Percentiles rank a stretch among this genome's conserved stretches.
Evolutionary conservation across 1,140 invertebrate genomes (phyloP).

Genomic region (Drosophila mayri): DNA sequence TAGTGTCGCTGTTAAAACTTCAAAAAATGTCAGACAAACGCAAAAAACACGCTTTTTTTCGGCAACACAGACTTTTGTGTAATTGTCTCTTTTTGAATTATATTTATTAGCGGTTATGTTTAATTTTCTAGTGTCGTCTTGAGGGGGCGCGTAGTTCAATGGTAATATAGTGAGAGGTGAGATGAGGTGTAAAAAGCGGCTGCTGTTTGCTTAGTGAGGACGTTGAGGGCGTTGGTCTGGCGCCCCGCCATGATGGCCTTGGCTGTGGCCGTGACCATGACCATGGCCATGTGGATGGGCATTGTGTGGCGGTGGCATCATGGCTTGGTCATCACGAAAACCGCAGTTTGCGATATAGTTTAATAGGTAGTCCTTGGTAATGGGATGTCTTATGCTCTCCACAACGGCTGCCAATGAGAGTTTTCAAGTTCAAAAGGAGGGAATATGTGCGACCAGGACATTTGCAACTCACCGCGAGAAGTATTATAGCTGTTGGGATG

Average conservation of each 20-base stretch:
- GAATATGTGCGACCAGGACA: too few species aligned
- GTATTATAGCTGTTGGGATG: constrained; percentile 96
- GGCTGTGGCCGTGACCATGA: not conserved
- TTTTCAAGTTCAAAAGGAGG: not conserved
- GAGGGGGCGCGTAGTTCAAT: not conserved
- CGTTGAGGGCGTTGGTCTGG: constrained; percentile 5
- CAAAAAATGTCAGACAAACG: not conserved
- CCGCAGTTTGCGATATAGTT: constrained; percentile 89
- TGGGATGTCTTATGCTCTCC: constrained; percentile 90
- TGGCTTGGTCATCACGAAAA: constrained; percentile 87
- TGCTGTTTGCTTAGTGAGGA: constrained; percentile 12
- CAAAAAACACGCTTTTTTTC: not conserved
- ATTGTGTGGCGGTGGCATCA: constrained; percentile 88
- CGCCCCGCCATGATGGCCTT: constrained; percentile 24
- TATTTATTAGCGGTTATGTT: constrained; percentile 32
- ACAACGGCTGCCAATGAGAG: constrained; percentile 87
- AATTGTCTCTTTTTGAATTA: constrained; percentile 33
- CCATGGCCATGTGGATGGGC: constrained; percentile 24
- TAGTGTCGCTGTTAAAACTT: not conserved
- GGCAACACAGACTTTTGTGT: constrained; percentile 26
- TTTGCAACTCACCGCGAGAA: constrained; percentile 88
- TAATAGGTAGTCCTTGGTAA: constrained; percentile 92
- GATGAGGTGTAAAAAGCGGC: constrained; percentile 22
- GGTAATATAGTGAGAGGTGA: constrained; percentile 25
- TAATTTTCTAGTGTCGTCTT: constrained; percentile 48